Evolutionary conservation across 2,888 invertebrate genomes (phyloP), one percentile per base, ranked within the genome.

Genomic region (Philhelius pedissequus): DNA sequence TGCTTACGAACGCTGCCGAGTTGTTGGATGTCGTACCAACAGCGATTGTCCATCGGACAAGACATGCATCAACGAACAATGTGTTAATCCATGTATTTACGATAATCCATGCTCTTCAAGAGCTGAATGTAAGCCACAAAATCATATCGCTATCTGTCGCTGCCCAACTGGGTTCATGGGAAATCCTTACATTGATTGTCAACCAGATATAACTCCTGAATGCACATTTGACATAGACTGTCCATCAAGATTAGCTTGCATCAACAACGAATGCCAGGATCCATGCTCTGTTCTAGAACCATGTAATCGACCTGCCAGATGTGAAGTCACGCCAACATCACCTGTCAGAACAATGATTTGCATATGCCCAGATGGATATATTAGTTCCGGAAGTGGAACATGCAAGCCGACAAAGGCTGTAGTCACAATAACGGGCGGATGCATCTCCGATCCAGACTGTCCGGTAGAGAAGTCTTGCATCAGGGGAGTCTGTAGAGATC

Each of bases 311-410:
- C 97, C 97, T 38, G 95, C 97, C 0, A 94, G 94, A 86, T 97
- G 97, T 89, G 94, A 95, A 91, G 97, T 97, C 0, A 94, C 96
- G 25, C 94, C 95, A 1, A 96, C 97, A 4, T 91, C 95, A 27
- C 97, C 97, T 0, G 96, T 97, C 6, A 94, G 97, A 84, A 97
- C 97, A 0, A 96, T 97, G 96, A 94, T 97, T 40, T 98, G 97
- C 89, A 94, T 96, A 3, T 98, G 98, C 88, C 96, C 97, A 27
- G 96, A 96, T 64, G 97, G 97, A 18, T 97, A 96, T 88, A 94
- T 97, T 4, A 96, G 96, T 91, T 95, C 95, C 86, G 97, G 97
- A 71, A 95, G 94, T 87, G 96, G 96, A 60, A 94, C 95, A 45
- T 97, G 97, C 89, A 94, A 95, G 79, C 94, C 96, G 2, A 94